A percentile compares a stretch with the other conserved stretches of the same genome.
Evolutionary conservation across 1,140 invertebrate species (phyloP).

Genomic region (Chironomus tepperi): DNA sequence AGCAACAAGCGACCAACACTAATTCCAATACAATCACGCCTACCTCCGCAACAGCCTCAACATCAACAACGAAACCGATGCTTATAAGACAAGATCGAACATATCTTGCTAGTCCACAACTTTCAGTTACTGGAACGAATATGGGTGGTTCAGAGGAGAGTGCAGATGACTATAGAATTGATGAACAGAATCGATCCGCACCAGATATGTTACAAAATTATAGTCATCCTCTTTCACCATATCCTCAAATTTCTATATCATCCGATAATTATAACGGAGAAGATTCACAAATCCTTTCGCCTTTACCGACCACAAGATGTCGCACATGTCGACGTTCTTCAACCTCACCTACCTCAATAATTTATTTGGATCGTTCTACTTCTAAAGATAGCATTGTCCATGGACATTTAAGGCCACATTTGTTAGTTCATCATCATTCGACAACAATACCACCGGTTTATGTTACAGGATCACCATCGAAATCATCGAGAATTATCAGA

Average conservation of each 20-base stretch:
- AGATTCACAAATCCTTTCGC: not conserved
- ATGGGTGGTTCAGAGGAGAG: slow-evolving; percentile 63
- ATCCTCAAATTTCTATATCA: not conserved
- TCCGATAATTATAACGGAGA: not conserved
- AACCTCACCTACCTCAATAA: slow-evolving; percentile 8
- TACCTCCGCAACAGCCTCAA: not conserved
- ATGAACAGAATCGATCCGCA: not conserved
- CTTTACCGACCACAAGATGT: not conserved
- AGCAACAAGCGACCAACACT: not conserved
- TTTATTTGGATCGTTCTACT: slow-evolving; percentile 6
- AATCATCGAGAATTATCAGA: slow-evolving; percentile 66
- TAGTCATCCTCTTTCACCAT: not conserved
- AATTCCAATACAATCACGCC: not conserved
- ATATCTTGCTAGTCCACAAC: slow-evolving; percentile 61
- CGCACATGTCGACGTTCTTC: slow-evolving; percentile 1
- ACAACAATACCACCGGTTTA: slow-evolving; percentile 23
- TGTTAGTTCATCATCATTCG: slow-evolving; percentile 29
- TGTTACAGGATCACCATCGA: slow-evolving; percentile 44
- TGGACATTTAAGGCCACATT: not conserved
- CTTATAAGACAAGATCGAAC: slow-evolving; percentile 73
- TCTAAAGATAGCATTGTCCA: slow-evolving; percentile 15
- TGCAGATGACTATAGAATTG: not conserved
- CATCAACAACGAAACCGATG: slow-evolving; percentile 53
- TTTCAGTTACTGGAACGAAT: slow-evolving; percentile 45
- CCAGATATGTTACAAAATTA: not conserved